A percentile compares a stretch with the other conserved stretches of the same genome.
Conservation (phyloP, 2,888 invertebrate species). For the Coleophora deauratella region DNA sequence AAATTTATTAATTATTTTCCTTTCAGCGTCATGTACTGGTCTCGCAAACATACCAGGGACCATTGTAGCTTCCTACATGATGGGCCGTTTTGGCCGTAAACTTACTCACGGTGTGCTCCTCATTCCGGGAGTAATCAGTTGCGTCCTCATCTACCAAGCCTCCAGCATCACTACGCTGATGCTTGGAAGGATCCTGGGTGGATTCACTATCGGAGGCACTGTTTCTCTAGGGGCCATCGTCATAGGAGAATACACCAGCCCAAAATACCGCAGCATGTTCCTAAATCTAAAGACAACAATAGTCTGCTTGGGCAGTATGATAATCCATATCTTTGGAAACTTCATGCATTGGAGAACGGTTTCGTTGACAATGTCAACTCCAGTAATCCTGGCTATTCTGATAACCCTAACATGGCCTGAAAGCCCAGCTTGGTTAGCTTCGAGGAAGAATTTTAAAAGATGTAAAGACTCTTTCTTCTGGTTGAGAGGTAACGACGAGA, state of each 20-base stretch:
- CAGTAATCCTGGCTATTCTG: constrained; percentile 20
- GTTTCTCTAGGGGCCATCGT: constrained; percentile 39
- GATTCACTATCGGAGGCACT: constrained; percentile 58
- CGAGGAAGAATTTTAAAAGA: constrained; percentile 41
- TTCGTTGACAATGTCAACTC: constrained; percentile 23
- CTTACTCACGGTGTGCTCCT: constrained; percentile 45
- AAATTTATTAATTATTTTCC: constrained; percentile 12
- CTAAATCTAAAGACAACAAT: constrained; percentile 32
- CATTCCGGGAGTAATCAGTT: constrained; percentile 57
- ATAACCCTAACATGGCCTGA: constrained; percentile 68
- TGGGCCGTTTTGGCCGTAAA: constrained; percentile 48
- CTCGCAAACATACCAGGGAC: constrained; percentile 23
- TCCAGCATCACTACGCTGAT: constrained; percentile 35
- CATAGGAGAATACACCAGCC: constrained; percentile 40
- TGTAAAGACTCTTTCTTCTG: constrained; percentile 64
- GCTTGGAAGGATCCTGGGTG: constrained; percentile 32
- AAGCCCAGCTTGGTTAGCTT: constrained; percentile 75
- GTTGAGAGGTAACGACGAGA: constrained; percentile 53
- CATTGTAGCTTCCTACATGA: constrained; percentile 21
- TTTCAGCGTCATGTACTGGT: constrained; percentile 25
- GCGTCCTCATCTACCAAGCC: constrained; percentile 47
- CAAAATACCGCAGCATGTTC: constrained; percentile 35
- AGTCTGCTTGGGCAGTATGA: constrained; percentile 25
- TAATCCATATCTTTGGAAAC: constrained; percentile 27
- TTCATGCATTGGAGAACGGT: constrained; percentile 30